A percentile compares a stretch with the other conserved stretches of the same genome.
Conservation (phyloP, 2,113 vertebrate species). For the Melanerpes formicivorus region DNA sequence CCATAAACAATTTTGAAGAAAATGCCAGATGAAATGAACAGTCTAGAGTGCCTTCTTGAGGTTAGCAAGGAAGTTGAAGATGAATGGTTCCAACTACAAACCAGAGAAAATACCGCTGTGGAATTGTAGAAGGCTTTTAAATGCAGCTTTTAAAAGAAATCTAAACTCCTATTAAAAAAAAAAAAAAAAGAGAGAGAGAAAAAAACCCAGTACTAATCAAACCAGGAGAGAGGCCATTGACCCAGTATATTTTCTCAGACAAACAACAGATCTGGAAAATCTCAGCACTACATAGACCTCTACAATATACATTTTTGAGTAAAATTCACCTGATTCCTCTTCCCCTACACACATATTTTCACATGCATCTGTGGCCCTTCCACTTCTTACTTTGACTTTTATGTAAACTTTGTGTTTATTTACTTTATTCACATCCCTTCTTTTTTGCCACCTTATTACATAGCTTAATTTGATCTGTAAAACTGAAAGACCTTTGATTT, state of each 20-base stretch:
- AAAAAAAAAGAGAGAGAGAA: not conserved
- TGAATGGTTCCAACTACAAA: not conserved
- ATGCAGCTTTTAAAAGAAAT: not conserved
- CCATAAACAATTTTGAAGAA: constrained; percentile 5
- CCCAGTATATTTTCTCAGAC: not conserved
- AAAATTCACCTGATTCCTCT: not conserved
- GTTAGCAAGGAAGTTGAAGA: not conserved
- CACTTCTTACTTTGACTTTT: not conserved
- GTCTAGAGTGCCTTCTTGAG: not conserved
- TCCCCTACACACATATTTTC: not conserved
- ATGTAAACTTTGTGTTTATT: not conserved
- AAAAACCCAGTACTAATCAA: not conserved
- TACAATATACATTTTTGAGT: not conserved
- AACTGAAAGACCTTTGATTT: not conserved
- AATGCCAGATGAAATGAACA: constrained; percentile 29
- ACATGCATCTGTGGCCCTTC: not conserved
- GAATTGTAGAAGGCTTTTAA: not conserved
- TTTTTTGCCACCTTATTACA: not conserved
- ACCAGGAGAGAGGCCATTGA: not conserved
- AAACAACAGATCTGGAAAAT: not conserved
- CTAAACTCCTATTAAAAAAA: not conserved
- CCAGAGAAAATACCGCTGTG: not conserved
- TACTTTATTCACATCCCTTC: not conserved
- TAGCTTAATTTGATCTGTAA: not conserved
- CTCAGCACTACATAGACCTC: not conserved